phyloP scores from a whole-genome alignment of 2,797 vertebrate genomes.

The Gadopsis marmoratus region DNA sequence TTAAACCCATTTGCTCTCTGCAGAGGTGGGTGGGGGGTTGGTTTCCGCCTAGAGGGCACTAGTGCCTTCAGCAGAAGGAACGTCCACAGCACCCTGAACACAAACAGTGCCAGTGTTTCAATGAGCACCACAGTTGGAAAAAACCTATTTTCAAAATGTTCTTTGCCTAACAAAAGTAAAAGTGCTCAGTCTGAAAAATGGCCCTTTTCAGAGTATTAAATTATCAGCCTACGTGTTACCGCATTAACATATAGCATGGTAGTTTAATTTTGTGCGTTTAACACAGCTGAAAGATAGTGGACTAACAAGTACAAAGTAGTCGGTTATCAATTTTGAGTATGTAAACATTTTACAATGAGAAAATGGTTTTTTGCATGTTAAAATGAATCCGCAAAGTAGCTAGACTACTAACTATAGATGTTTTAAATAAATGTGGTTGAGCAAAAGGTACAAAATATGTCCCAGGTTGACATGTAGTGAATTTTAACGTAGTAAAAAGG shows the following conservation, averaged over 20 bases:
- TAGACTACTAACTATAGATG: too few species aligned
- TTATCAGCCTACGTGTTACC: not conserved
- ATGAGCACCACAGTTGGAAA: not conserved
- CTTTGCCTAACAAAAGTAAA: not conserved
- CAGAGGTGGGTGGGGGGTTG: conserved; percentile 49
- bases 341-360: not conserved
- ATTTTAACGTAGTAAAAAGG: not conserved
- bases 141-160: not conserved
- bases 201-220: not conserved
- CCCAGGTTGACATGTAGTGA: conserved; percentile 13
- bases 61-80: conserved; percentile 59
- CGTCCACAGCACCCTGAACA: conserved; percentile 44
- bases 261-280: not conserved
- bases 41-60: conserved; percentile 80
- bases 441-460: not conserved
- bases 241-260: not conserved
- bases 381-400: not conserved
- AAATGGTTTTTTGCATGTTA: not conserved
- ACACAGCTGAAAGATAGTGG: not conserved
- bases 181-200: not conserved
- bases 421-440: not conserved
- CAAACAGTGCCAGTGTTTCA: conserved; percentile 14
- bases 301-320: not conserved
- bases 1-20: conserved; percentile 57
- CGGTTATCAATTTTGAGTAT: too few species aligned